Base-by-base conservation (phyloP, 2,797 vertebrate genomes). In the Chelidonichthys spinosus region DNA sequence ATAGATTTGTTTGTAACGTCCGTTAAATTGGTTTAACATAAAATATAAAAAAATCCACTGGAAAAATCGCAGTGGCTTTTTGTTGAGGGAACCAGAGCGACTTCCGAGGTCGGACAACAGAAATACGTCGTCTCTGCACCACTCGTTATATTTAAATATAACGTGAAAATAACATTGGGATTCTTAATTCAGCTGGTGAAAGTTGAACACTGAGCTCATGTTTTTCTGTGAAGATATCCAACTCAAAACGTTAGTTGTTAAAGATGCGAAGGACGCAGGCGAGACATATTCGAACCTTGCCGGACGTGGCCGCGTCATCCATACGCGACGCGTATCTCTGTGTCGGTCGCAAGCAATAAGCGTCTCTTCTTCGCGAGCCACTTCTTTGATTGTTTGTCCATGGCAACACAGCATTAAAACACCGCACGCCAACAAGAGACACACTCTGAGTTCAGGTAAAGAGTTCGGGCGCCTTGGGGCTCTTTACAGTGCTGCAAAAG, bases 381-480 rank as follows among this genome's bases (percentile, higher is more conserved):
- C 47, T 43, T 50, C 62, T 86, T 83, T 85, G 87, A 84, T 90
- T 90, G 82, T 92, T 89, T 89, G 63, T 74, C 58, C 18, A 14
- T 32, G 39, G 33, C 47, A 33, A 76, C 86, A 39, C 72, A 36
- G 83, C 78, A 59, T 87, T 86, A 61, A 82, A 71, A 76, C n/a
- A 60, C 44, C 61, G 33, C 56, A 69, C 68, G 7, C 1, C 39
- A 56, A 62, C 76, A 42, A 5, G 63, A 61, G 36, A 80, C 60
- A 50, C 36, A 17, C 69, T 3, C 52, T 43, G 13, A 69, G 40
- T 25, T 3, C 32, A 85, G 89, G 91, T 90, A 87, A 87, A 1
- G 3, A 0, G 0, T 0, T 3, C 8, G 15, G 61, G 3, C 33
- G 25, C 2, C 2, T 0, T 0, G 0, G 0, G 1, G 11, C 2